Evolutionary conservation across 2,888 invertebrate genomes (phyloP), one percentile per base, ranked within the genome.

Genomic region (Drosophila mimica): DNA sequence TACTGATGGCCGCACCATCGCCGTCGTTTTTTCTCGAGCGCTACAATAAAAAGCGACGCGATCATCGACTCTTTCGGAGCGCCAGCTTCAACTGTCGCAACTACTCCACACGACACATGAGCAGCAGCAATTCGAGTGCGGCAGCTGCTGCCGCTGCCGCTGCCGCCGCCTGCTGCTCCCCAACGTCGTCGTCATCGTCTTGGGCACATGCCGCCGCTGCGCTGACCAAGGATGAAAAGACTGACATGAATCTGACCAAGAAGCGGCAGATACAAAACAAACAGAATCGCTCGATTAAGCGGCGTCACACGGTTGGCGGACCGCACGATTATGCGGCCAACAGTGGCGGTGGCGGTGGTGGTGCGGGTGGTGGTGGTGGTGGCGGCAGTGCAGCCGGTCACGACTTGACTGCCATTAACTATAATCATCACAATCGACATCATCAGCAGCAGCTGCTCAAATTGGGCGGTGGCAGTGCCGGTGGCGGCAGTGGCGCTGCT

Each of bases 251-350:
- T 93, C 95, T 96, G 78, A 96, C 96, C 91, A 96, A 96, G 91
- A 94, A 96, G 82, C 94, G 96, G 51, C 96, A 96, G 92, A 93
- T 93, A 74, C 93, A 93, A 80, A 93, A 93, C 69, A 93, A 93
- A 76, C 93, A 93, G 72, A 93, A 92, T 88, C 92, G 93, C 58
- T 96, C 97, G 76, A 97, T 97, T 89, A 97, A 97, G 93, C 95
- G 98, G 51, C 94, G 98, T 34, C 98, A 98, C 94, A 98, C 98
- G 0, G 98, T 98, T 11, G 98, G 98, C 74, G 98, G 98, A 63
- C 97, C 97, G n/a, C 97, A 97, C 93, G 98, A 98, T 93, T 96
- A 93, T 74, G 84, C 92, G 33, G 84, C 90, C 20, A 90, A 89
- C 8, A 54, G 36, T 13, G 38, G 58, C 17, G 63, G 54, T 17